Percentiles rank a stretch among this genome's conserved stretches.
phyloP scores from a whole-genome alignment of 2,797 vertebrate genomes.

The Gymnopithys bicolor region DNA sequence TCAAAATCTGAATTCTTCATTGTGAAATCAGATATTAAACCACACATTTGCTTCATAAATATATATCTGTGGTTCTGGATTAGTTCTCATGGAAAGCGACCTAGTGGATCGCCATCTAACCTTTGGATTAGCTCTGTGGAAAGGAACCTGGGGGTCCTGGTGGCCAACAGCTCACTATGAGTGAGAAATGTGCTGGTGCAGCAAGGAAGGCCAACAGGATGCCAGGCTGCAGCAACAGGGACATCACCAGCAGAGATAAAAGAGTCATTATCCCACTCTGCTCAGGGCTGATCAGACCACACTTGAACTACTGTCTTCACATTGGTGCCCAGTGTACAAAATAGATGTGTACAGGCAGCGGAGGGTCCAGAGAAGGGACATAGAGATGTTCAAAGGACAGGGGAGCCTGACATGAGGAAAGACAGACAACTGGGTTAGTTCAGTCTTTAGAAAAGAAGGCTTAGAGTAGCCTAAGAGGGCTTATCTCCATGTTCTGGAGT shows the following conservation, averaged over 20 bases:
- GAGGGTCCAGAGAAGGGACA: background rate
- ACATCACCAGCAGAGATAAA: background rate
- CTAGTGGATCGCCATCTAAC: background rate
- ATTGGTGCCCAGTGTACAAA: background rate
- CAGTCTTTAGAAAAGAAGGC: background rate
- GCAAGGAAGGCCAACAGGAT: background rate
- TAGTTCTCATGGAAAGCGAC: background rate
- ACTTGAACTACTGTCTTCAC: background rate
- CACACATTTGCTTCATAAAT: background rate
- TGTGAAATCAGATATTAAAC: background rate
- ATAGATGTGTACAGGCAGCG: background rate
- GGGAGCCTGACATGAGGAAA: background rate
- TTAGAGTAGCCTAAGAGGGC: background rate
- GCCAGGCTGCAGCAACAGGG: background rate
- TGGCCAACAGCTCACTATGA: accelerated
- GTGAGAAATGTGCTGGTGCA: background rate
- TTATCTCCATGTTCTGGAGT: background rate
- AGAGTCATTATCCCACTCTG: background rate
- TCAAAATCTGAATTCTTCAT: background rate
- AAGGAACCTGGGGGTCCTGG: background rate
- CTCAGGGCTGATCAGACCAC: background rate
- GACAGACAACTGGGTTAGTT: background rate
- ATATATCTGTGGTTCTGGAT: background rate
- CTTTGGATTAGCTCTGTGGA: background rate
- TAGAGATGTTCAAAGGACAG: background rate